Evolutionary conservation across 2,113 vertebrate species (phyloP).

Genomic region (Pygoscelis antarcticus): DNA sequence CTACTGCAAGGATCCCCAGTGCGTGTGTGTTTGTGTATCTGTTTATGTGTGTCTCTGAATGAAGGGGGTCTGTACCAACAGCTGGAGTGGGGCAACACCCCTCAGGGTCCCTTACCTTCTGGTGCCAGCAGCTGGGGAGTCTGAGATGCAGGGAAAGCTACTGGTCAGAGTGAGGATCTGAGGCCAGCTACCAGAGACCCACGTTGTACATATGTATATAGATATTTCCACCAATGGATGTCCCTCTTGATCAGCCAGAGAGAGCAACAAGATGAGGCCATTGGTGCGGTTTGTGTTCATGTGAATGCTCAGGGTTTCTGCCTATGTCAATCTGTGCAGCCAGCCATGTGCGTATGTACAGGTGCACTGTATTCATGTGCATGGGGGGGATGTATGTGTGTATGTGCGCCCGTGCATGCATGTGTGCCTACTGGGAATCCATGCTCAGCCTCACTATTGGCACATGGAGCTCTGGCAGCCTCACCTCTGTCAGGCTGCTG

Average conservation of each 20-base stretch:
- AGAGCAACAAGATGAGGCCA: background rate
- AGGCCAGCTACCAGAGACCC: background rate
- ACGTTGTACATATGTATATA: background rate
- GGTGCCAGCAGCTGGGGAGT: background rate
- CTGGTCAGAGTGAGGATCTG: background rate
- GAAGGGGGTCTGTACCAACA: background rate
- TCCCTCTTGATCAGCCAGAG: background rate
- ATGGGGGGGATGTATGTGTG: no score
- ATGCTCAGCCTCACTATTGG: background rate
- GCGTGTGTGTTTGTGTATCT: background rate
- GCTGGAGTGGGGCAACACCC: background rate
- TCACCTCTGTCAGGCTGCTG: background rate
- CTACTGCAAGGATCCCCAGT: background rate
- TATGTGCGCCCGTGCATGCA: background rate
- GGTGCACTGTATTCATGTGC: no score
- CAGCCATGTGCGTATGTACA: background rate
- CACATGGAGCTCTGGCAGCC: background rate
- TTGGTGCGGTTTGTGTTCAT: background rate
- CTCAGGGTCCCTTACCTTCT: background rate
- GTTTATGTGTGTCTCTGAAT: background rate
- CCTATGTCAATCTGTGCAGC: background rate
- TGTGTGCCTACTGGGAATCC: background rate
- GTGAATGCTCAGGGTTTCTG: background rate
- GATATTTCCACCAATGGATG: background rate
- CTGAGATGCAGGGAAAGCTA: background rate